Conservation (phyloP, 2,888 invertebrate genomes). For the Chrysomela aeneicollis region DNA sequence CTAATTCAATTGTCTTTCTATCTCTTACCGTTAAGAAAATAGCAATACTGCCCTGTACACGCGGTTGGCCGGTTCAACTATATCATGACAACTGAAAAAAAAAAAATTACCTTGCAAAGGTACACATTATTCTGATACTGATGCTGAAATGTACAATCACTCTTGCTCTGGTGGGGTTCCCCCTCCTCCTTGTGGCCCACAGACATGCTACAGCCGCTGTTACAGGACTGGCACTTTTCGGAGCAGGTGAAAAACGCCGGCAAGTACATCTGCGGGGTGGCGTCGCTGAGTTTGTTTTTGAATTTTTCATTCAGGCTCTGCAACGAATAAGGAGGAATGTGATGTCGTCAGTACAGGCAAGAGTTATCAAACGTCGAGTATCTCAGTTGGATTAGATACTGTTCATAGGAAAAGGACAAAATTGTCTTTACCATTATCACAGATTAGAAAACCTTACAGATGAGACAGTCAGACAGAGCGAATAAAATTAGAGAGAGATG, state of each 20-base stretch:
- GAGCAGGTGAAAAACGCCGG: slow-evolving; percentile 83
- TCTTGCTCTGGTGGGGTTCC: slow-evolving; percentile 65
- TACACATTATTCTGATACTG: slow-evolving; percentile 77
- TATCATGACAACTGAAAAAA: too few relatives aligned
- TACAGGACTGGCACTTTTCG: slow-evolving; percentile 75
- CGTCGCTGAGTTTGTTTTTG: slow-evolving; percentile 70
- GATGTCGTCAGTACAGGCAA: not conserved
- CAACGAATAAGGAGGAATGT: slow-evolving; percentile 30
- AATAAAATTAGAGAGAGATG: too few relatives aligned
- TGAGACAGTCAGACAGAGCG: too few relatives aligned
- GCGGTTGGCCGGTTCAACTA: too few relatives aligned
- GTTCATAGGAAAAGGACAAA: too few relatives aligned
- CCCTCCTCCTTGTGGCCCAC: slow-evolving; percentile 74
- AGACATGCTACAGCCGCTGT: slow-evolving; percentile 68
- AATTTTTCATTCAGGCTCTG: slow-evolving; percentile 78
- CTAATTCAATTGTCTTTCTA: too few relatives aligned
- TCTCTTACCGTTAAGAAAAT: too few relatives aligned
- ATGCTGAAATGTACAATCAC: slow-evolving; percentile 71
- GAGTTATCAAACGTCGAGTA: too few relatives aligned
- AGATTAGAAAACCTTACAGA: too few relatives aligned
- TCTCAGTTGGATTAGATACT: too few relatives aligned
- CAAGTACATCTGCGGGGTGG: slow-evolving; percentile 72
- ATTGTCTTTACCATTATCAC: too few relatives aligned
- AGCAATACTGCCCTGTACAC: too few relatives aligned
- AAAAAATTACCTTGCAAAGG: slow-evolving; percentile 65